These are phyloP conservation scores for Drosophila histrio DNA, from an alignment of 2,888 invertebrate species.

Conservation along the genomic window DNA sequence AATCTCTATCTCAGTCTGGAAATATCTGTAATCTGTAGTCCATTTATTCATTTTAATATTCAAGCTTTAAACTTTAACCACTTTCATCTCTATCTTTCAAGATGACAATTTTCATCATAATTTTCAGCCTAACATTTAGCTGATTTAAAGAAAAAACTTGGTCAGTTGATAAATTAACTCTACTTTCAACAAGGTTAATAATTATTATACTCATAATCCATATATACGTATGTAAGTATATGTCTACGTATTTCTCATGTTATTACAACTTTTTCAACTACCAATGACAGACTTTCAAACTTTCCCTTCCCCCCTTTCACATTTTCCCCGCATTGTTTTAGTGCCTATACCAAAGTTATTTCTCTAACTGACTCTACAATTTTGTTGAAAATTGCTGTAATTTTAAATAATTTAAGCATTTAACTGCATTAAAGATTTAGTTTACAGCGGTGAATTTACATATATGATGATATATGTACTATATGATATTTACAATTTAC, in stretches of 20 bases:
- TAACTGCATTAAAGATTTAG: not conserved
- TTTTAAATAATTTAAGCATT: not conserved
- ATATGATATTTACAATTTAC: no score
- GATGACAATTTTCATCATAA: no score
- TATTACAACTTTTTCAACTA: constrained; percentile 11
- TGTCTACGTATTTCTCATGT: not conserved
- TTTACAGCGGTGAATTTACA: no score
- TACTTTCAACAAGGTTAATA: constrained; percentile 1
- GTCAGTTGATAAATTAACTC: constrained; percentile 4
- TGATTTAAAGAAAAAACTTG: constrained; percentile 1
- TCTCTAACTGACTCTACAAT: constrained; percentile 1
- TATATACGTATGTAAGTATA: not conserved
- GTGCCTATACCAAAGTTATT: constrained; percentile 3
- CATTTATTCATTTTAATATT: no score
- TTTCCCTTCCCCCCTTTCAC: not conserved
- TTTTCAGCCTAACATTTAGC: no score
- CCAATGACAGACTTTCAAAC: constrained; percentile 15
- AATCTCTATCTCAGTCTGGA: no score
- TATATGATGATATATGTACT: no score
- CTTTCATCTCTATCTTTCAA: no score
- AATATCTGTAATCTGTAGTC: no score
- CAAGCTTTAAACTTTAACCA: no score
- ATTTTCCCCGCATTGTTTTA: not conserved
- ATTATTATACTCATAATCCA: constrained; percentile 1
- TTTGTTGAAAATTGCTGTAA: not conserved